Evolutionary conservation across 2,888 invertebrate species (phyloP).

Genomic region (Eupithecia subumbrata): DNA sequence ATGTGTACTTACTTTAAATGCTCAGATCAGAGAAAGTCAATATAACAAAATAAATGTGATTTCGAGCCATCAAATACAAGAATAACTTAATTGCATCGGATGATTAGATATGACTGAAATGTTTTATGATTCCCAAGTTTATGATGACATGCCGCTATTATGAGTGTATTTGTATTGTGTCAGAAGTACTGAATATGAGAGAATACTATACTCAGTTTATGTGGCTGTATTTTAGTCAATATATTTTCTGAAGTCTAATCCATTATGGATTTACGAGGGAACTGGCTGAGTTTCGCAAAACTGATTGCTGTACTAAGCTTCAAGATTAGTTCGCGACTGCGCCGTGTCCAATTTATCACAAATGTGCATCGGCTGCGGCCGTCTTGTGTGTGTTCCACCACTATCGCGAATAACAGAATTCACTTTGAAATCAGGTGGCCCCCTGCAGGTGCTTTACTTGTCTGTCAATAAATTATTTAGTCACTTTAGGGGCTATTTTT

Average conservation of each 20-base stretch:
- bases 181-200: constrained; percentile 22
- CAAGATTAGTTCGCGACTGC: constrained; percentile 69
- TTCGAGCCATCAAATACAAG: not conserved
- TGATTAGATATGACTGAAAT: constrained; percentile 23
- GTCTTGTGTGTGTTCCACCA: constrained; percentile 11
- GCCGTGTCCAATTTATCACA: constrained; percentile 77
- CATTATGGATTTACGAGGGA: constrained; percentile 69
- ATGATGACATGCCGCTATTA: constrained; percentile 23
- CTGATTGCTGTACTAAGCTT: constrained; percentile 65
- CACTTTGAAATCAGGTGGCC: constrained; percentile 9
- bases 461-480: not conserved
- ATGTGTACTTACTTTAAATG: not conserved
- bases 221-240: constrained; percentile 40
- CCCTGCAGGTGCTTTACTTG: constrained; percentile 14
- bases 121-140: constrained; percentile 18
- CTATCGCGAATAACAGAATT: constrained; percentile 7
- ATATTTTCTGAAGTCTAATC: constrained; percentile 54
- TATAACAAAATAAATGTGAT: constrained; percentile 5
- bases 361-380: constrained; percentile 62
- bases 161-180: constrained; percentile 25
- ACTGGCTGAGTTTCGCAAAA: constrained; percentile 74
- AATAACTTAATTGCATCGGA: constrained; percentile 19
- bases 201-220: constrained; percentile 26
- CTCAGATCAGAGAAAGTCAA: not conserved
- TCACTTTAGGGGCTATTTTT: not conserved